phyloP scores from a whole-genome alignment of 2,888 invertebrate genomes.

The Rhodophaea formosa region DNA sequence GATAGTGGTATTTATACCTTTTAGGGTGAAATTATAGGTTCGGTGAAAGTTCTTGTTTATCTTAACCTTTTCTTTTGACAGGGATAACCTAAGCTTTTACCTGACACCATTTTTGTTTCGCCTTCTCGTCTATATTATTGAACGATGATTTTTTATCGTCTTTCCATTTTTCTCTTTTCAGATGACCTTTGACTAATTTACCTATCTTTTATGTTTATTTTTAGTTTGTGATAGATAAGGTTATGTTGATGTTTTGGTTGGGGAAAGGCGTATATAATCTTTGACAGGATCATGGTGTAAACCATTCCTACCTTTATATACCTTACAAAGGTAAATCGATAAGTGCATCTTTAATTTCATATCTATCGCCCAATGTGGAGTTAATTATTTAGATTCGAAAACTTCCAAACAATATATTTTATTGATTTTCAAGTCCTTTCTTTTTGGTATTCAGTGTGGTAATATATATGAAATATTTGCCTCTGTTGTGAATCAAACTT shows the following conservation, averaged over 20 bases:
- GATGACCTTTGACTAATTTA: background rate
- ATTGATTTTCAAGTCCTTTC: too few species aligned
- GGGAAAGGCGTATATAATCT: slow-evolving; percentile 39
- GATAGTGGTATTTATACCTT: slow-evolving; percentile 22
- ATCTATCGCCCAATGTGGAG: background rate
- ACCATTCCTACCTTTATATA: background rate
- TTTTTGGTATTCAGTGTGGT: too few species aligned
- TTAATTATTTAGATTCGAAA: too few species aligned
- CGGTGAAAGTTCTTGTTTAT: slow-evolving; percentile 36
- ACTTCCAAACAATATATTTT: too few species aligned
- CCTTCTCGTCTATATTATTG: slow-evolving; percentile 52
- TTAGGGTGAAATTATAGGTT: slow-evolving; percentile 21
- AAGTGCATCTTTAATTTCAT: background rate
- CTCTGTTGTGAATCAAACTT: too few species aligned
- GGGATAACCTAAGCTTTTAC: slow-evolving; percentile 68
- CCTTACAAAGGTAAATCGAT: background rate
- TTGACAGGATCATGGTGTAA: slow-evolving; percentile 29
- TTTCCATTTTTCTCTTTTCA: background rate
- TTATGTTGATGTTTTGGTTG: slow-evolving; percentile 80
- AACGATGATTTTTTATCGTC: slow-evolving; percentile 30
- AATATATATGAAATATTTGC: too few species aligned
- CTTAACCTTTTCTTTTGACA: slow-evolving; percentile 69
- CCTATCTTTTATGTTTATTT: background rate
- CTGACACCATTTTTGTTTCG: slow-evolving; percentile 77
- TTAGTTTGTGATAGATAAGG: slow-evolving; percentile 52